Base-by-base conservation (phyloP, 2,113 vertebrate species). In the Willisornis vidua region DNA sequence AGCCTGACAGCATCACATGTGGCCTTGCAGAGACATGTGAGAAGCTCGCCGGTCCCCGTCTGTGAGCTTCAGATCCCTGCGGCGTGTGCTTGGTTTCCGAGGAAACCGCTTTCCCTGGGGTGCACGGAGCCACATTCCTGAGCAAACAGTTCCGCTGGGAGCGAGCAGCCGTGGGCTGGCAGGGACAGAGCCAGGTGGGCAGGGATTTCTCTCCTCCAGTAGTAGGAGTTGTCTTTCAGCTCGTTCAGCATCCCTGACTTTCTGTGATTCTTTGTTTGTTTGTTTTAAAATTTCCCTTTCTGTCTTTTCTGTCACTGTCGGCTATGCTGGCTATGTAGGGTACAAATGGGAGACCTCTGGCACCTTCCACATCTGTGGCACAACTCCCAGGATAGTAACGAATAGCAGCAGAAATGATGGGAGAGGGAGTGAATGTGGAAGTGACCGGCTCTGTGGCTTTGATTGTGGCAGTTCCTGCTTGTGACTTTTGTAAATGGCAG, bases 11-110 rank as follows among this genome's bases (percentile, higher is more conserved):
- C 19, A 59, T 25, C 58, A 0, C 23, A 46, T 18, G 9, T 46
- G 72, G 19, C 62, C 52, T 26, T 29, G 7, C 46, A 20, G 3
- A 67, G 46, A 9, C 1, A 1, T 4, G 33, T 4, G 46, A 25
- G 76, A n/a, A 57, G 58, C 14, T 39, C n/a, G 55, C 62, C 1
- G 0, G 14, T 10, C 35, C 57, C 33, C 20, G 33, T 13, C 4
- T 2, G 61, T 9, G 43, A 43, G 39, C 54, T 4, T 63, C 2
- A 3, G n/a, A 4, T n/a, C 14, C 7, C 17, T 45, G 0, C 48
- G 10, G 26, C 20, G 1, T 2, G 29, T 16, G 49, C 31, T 39
- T 2, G 5, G 2, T 17, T 45, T 19, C 25, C 1, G 0, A 11
- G 54, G 35, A 17, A 57, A 23, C 19, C 8, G 24, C 87, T 24